A percentile compares a stretch with the other conserved stretches of the same genome.
phyloP scores from a whole-genome alignment of 2,888 invertebrate species.

The Halictus ligatus region DNA sequence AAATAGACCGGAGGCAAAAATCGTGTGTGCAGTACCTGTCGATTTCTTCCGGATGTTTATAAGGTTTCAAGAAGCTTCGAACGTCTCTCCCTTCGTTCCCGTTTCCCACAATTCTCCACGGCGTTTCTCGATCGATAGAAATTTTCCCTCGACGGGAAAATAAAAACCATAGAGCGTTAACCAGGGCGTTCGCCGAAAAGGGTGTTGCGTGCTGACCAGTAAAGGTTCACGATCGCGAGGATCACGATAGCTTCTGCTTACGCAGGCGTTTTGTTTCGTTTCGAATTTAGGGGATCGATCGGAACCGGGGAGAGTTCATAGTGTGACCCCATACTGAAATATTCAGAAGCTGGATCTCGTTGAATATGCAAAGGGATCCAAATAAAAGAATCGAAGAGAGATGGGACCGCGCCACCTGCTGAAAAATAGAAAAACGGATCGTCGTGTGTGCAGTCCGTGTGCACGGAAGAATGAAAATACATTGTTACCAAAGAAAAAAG shows the following conservation, averaged over 20 bases:
- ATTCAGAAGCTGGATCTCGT: neutral
- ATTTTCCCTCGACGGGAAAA: neutral
- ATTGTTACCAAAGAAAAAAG: neutral
- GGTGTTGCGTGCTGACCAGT: constrained; percentile 19
- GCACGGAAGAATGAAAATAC: neutral
- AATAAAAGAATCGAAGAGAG: neutral
- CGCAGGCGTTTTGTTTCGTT: constrained; percentile 1
- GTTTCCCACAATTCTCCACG: neutral
- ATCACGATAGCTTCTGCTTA: neutral
- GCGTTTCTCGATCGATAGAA: neutral
- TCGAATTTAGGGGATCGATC: neutral
- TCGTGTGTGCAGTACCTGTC: neutral
- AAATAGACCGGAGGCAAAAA: neutral
- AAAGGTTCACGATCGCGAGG: constrained; percentile 24
- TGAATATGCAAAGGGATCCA: neutral
- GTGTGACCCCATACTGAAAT: neutral
- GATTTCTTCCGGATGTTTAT: neutral
- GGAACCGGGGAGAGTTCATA: neutral
- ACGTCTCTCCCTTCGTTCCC: neutral
- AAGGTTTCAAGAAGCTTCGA: neutral
- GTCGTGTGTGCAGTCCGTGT: neutral
- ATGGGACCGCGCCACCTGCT: neutral
- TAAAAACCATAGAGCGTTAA: neutral
- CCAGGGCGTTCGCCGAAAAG: neutral
- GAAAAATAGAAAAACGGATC: neutral